Evolutionary conservation across 2,797 vertebrate genomes (phyloP), one percentile per base, ranked within the genome.

Genomic region (Peromyscus aztecus): DNA sequence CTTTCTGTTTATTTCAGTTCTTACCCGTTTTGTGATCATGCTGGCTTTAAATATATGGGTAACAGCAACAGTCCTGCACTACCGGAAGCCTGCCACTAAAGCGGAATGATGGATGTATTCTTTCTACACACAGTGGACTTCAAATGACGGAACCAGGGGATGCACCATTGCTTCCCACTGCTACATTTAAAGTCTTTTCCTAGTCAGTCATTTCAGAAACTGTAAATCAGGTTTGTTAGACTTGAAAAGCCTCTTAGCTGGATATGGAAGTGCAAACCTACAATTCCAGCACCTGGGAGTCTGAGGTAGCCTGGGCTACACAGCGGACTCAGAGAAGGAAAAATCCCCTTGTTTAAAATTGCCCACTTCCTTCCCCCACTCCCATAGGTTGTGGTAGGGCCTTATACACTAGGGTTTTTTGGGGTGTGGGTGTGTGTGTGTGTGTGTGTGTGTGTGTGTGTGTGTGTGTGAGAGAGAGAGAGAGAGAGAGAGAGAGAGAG

Each of bases 41-140:
- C 98, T 99, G 37, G 89, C 98, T 97, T 98, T 99, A 97, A 99
- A 99, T 93, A 57, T 98, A 69, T 99, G 99, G 99, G 99, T 99
- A 94, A 98, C 99, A 55, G 97, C 98, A 85, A 99, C 99, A 1
- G 97, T 99, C 31, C 95, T 99, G 90, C 98, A 98, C 98, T 99
- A 99, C 98, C 99, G 97, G 96, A 99, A 97, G 98, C 93, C 97
- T 5, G n/a, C 88, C 82, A 98, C 98, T 97, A 99, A 99, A 97
- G 98, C 98, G 2, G 99, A 99, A 80, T 99, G 98, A 98, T 1
- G 23, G 67, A 29, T 3, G 3, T 4, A 0, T 46, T 17, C 10
- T 73, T 59, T 40, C 63, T 86, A 52, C 55, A 71, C 14, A 37
- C 17, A 10, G 67, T 4, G 82, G 83, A 71, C 37, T 94, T 27